Evolutionary conservation across 2,113 vertebrate species (phyloP).

Genomic region (Grantiella picta): DNA sequence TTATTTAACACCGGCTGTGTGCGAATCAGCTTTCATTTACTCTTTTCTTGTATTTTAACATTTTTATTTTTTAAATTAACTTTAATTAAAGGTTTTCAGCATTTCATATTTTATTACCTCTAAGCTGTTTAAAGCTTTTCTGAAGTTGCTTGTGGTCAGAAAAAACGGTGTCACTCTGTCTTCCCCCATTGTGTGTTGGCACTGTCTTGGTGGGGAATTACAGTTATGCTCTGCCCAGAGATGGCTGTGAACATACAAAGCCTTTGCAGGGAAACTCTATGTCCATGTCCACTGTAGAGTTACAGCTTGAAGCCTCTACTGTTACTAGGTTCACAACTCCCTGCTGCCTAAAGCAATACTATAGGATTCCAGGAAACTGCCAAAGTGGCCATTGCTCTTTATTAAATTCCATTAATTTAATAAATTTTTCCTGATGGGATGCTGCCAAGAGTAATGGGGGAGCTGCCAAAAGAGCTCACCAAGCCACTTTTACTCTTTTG

Average conservation of each 20-base stretch:
- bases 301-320: background rate
- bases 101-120: background rate
- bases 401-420: background rate
- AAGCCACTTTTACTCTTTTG: background rate
- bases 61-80: background rate
- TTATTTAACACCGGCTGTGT: background rate
- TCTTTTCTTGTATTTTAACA: background rate
- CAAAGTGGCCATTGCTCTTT: background rate
- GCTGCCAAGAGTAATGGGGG: background rate
- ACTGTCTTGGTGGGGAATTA: background rate
- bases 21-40: background rate
- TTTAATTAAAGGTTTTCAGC: background rate
- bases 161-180: background rate
- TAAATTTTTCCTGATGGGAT: background rate
- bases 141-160: fast-evolving
- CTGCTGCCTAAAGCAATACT: background rate
- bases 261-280: background rate
- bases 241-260: background rate
- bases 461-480: background rate
- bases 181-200: background rate
- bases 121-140: background rate
- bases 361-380: background rate
- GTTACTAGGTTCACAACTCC: background rate
- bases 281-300: background rate
- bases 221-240: background rate